Percentiles rank a stretch among this genome's conserved stretches.
Evolutionary conservation across 2,888 invertebrate species (phyloP).

Genomic region (Adelognathus sp.): DNA sequence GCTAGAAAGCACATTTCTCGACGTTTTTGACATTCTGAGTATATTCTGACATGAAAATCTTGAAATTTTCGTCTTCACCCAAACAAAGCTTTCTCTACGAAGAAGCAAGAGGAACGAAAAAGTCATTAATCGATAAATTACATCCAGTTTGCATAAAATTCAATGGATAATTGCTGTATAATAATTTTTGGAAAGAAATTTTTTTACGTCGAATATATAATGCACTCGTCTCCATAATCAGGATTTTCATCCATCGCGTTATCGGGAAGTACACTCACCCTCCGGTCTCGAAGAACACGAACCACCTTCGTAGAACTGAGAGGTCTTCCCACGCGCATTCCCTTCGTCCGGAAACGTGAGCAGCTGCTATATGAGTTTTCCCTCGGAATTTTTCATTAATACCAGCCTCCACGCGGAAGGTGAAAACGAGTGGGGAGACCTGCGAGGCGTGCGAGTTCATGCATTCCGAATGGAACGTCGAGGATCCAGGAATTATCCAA

Average conservation of each 20-base stretch:
- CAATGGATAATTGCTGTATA: too few species aligned
- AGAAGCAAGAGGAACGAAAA: too few species aligned
- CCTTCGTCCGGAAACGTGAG: slow-evolving; percentile 4
- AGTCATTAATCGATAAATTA: too few species aligned
- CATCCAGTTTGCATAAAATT: too few species aligned
- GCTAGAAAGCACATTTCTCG: too few species aligned
- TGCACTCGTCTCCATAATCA: background rate
- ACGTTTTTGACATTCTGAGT: too few species aligned
- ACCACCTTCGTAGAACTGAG: background rate
- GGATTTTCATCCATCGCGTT: background rate
- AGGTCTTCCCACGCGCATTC: background rate
- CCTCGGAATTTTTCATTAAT: slow-evolving; percentile 67
- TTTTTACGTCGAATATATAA: background rate
- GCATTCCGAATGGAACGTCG: slow-evolving; percentile 18
- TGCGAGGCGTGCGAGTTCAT: slow-evolving; percentile 25
- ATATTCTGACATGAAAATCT: too few species aligned
- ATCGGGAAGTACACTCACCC: background rate
- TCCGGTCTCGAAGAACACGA: background rate
- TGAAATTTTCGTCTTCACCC: too few species aligned
- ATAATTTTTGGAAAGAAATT: too few species aligned
- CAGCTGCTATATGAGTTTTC: slow-evolving; percentile 60
- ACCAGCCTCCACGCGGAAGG: background rate
- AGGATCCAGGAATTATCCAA: slow-evolving; percentile 3
- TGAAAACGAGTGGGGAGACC: background rate
- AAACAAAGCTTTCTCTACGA: too few species aligned